Percentiles rank a stretch among this genome's conserved stretches.
Evolutionary conservation across 2,797 vertebrate species (phyloP).

Genomic region (Scolopax bukidnonensis): DNA sequence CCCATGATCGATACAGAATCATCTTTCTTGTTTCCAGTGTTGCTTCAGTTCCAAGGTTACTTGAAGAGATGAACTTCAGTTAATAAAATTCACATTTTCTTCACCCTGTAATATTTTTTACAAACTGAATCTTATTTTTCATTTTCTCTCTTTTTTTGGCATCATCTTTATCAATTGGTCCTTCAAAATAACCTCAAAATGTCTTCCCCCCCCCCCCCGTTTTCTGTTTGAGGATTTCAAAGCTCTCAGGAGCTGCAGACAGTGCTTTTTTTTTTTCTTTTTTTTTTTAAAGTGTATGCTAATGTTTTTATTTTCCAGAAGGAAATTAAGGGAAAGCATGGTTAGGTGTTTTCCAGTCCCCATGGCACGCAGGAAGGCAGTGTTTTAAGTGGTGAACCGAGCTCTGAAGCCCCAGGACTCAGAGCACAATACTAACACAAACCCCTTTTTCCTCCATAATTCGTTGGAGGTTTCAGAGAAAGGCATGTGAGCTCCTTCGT

Average conservation of each 20-base stretch:
- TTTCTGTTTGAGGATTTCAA: not conserved
- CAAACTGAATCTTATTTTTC: not conserved
- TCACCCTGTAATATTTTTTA: not conserved
- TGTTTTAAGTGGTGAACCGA: not conserved
- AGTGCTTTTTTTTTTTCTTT: not conserved
- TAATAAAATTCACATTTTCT: conserved; percentile 54
- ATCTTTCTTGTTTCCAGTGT: conserved; percentile 27
- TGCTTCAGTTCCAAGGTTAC: conserved; percentile 46
- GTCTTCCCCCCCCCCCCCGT: not conserved
- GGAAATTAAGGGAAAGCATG: not conserved
- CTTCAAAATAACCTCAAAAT: not conserved
- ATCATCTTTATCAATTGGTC: not conserved
- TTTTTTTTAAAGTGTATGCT: not conserved
- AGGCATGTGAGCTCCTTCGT: not conserved
- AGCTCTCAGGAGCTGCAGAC: not conserved
- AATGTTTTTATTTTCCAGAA: not conserved
- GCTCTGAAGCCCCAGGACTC: not conserved
- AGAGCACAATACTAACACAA: not conserved
- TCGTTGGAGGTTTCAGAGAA: not conserved
- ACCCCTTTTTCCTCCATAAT: not conserved
- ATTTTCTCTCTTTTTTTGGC: not conserved
- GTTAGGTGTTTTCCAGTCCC: not conserved
- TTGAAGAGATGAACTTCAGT: conserved; percentile 9
- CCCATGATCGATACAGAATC: conserved; percentile 53
- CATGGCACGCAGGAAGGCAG: not conserved